Evolutionary conservation across 2,113 vertebrate species (phyloP), one percentile per base, ranked within the genome.

Genomic region (Muscicapa adusta): DNA sequence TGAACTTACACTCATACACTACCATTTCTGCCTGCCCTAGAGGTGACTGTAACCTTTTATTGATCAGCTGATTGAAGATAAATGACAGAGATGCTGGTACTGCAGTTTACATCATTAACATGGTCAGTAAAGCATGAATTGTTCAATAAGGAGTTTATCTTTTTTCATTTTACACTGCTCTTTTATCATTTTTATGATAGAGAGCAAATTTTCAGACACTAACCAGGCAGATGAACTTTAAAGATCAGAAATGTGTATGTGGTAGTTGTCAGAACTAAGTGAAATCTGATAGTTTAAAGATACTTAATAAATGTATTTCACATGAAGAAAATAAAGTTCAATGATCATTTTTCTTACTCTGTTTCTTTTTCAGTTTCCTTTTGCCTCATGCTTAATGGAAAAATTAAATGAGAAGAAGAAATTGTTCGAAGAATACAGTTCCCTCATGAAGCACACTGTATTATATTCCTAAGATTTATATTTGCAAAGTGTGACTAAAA

Each of bases 371-470:
- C 98, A 99, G 99, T 97, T 98, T 98, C 98, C 98, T 96, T 99
- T 98, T 98, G 98, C 98, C 36, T 98, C 98, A 65, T 97, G 97
- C 96, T 98, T 99, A 98, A 97, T 98, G 97, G 97, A 98, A 97
- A 99, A 99, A 98, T 98, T 99, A 98, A 98, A 98, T 98, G 99
- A 99, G 97, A 98, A 98, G 97, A 98, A 98, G 97, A 98, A 98
- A 97, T 98, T 99, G 89, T 91, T 98, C 97, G 98, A 99, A 98
- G 98, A 98, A 92, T 98, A 98, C 96, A 98, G 97, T 94, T 96
- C 94, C 96, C 96, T 99, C 75, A 74, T 97, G 97, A 98, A 98
- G 97, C 96, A 97, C 92, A 94, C 93, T 97, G 97, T 96, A 94
- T 98, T 91, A 96, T 72, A 65, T 48, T 94, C 48, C 42, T 66